Base-by-base conservation (phyloP, 2,888 invertebrate genomes). In the Tenthredo mesomela region DNA sequence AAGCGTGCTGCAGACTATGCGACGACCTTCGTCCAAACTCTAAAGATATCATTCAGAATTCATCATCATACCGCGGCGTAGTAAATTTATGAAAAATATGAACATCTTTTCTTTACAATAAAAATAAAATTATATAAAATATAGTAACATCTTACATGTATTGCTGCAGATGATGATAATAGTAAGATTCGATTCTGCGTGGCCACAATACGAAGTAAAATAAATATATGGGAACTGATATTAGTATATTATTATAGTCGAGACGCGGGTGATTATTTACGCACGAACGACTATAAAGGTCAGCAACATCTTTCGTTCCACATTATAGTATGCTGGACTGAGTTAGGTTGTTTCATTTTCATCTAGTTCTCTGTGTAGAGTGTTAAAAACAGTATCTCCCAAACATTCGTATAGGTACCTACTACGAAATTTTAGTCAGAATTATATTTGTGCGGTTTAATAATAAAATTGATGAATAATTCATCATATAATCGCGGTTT, bases 271-370 rank as follows among this genome's bases (percentile, higher is more conserved):
- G 18, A 77, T 77, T 77, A 77, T 77, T 77, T 54, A 77, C 77
- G 77, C 50, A 50, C 50, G 77, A 77, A 7, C 15, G 54, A 33
- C 77, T 54, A 54, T 47, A 29, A 77, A 77, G 77, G 77, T 54
- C 77, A 50, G 54, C 77, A 33, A 54, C 77, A 47, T 77, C 77
- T 77, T 77, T 77, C 29, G 47, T 77, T 67, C 33, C 67, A 33
- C 67, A 67, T 67, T 18, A n/a, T n/a, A n/a, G n/a, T n/a, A n/a
- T 67, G 15, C 33, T 18, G 4, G 4, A 33, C 67, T 18, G 29
- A 67, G 33, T 33, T 33, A 18, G 29, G 7, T 33, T 1, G 33
- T 67, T 33, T 18, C 33, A 37, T 67, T 25, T 67, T n/a, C n/a
- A 67, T 33, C 33, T 67, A 29, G 29, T 33, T 67, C 1, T 33